Evolutionary conservation across 2,113 vertebrate genomes (phyloP).

Genomic region (Salvelinus alpinus): DNA sequence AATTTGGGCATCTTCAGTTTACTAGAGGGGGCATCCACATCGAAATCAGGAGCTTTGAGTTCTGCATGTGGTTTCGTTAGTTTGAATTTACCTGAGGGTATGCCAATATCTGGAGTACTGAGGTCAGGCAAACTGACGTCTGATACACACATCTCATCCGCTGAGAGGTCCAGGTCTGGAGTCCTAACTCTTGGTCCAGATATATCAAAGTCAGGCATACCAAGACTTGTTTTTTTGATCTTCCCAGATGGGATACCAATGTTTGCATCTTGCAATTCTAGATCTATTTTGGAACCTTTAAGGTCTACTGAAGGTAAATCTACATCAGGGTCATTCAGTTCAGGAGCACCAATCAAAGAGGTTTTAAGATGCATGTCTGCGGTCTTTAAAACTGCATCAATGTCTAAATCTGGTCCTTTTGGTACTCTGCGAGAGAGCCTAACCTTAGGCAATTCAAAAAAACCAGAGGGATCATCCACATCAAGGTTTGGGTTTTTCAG

Average conservation of each 20-base stretch:
- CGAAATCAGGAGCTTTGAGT: constrained; percentile 45
- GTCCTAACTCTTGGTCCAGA: constrained; percentile 13
- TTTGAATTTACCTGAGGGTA: constrained; percentile 41
- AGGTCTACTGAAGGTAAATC: not conserved
- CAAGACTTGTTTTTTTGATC: not conserved
- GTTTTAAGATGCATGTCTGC: not conserved
- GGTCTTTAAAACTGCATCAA: not conserved
- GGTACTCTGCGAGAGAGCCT: constrained; percentile 26
- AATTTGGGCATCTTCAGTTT: constrained; percentile 31
- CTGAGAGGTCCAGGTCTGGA: constrained; percentile 32
- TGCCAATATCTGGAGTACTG: constrained; percentile 7
- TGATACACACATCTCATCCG: constrained; percentile 4
- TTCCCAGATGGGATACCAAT: constrained; percentile 11
- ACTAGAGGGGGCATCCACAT: constrained; percentile 43
- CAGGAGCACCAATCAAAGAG: not conserved
- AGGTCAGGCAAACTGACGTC: constrained; percentile 7
- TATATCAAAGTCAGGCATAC: constrained; percentile 4
- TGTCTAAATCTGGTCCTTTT: constrained; percentile 8
- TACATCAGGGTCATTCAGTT: not conserved
- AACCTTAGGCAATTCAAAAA: constrained; percentile 13
- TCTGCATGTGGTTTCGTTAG: constrained; percentile 39
- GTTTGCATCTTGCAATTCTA: not conserved
- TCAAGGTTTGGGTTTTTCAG: constrained; percentile 54
- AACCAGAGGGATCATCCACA: constrained; percentile 50
- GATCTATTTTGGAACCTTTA: constrained; percentile 9